These are phyloP conservation scores for Machimus atricapillus DNA, from an alignment of 2,888 invertebrate species.

Conservation along the genomic window DNA sequence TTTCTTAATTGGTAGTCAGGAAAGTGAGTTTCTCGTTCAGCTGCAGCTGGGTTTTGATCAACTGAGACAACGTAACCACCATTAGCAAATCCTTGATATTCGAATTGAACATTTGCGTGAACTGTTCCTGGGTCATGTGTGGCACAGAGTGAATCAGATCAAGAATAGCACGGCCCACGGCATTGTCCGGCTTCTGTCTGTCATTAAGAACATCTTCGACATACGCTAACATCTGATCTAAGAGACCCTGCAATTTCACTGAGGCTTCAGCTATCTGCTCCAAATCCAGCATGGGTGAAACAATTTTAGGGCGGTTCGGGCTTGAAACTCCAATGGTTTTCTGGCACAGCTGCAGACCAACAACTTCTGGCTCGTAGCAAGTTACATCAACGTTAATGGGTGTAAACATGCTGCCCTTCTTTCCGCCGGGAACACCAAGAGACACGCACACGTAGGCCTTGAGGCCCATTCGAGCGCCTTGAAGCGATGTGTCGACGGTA, in stretches of 20 bases:
- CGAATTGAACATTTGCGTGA: slow-evolving; percentile 94
- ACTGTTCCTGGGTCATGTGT: slow-evolving; percentile 87
- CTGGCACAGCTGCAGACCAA: slow-evolving; percentile 80
- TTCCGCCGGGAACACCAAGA: slow-evolving; percentile 92
- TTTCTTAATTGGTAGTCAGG: slow-evolving; percentile 71
- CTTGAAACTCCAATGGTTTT: slow-evolving; percentile 74
- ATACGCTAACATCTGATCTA: slow-evolving; percentile 81
- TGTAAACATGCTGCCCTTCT: slow-evolving; percentile 95
- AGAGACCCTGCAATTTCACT: slow-evolving; percentile 74
- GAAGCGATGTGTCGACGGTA: slow-evolving; percentile 91
- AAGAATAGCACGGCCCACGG: slow-evolving; percentile 87
- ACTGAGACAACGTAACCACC: slow-evolving; percentile 94
- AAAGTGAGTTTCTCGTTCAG: slow-evolving; percentile 94
- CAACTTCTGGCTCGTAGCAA: slow-evolving; percentile 91
- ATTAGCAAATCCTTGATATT: slow-evolving; percentile 97
- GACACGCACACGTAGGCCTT: slow-evolving; percentile 93
- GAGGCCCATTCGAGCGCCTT: slow-evolving; percentile 88
- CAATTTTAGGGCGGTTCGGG: slow-evolving; percentile 67
- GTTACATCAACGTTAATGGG: slow-evolving; percentile 89
- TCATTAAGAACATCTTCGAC: slow-evolving; percentile 92
- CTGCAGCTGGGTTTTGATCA: slow-evolving; percentile 95
- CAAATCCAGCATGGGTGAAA: slow-evolving; percentile 75
- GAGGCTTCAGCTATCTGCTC: slow-evolving; percentile 89
- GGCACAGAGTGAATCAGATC: slow-evolving; percentile 92
- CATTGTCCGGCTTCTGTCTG: slow-evolving; percentile 79